Evolutionary conservation across 2,888 invertebrate species (phyloP).

Genomic region (Zygogramma bicolorata): DNA sequence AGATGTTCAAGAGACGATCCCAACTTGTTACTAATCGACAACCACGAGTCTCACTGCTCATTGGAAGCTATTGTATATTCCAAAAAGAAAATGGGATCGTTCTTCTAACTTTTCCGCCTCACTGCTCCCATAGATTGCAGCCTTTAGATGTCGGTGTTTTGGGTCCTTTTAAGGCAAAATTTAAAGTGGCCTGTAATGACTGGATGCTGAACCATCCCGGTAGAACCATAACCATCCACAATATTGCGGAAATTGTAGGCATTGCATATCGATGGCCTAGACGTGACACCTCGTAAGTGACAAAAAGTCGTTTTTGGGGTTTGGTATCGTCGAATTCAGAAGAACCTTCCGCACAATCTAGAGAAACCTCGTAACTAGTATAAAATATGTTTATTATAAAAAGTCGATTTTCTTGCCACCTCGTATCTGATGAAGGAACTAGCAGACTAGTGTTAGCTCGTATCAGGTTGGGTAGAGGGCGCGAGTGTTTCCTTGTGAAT

Average conservation of each 20-base stretch:
- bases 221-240: conserved; percentile 48
- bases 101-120: conserved; percentile 57
- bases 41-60: conserved; percentile 20
- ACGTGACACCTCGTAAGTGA: too few species aligned
- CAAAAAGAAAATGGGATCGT: conserved; percentile 54
- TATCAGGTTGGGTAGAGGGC: too few species aligned
- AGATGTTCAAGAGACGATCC: conserved; percentile 46
- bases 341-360: too few species aligned
- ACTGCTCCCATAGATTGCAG: conserved; percentile 51
- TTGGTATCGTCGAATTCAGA: too few species aligned
- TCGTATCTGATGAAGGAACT: too few species aligned
- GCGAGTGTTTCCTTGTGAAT: too few species aligned
- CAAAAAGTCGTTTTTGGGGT: too few species aligned
- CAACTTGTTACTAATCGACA: conserved; percentile 22
- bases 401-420: too few species aligned
- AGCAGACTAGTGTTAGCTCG: too few species aligned
- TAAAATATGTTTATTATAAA: too few species aligned
- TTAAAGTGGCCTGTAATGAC: conserved; percentile 43
- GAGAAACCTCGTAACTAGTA: too few species aligned
- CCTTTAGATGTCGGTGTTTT: conserved; percentile 41
- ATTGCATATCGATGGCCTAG: too few species aligned
- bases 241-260: conserved; percentile 33
- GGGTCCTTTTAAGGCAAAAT: conserved; percentile 52
- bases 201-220: conserved; percentile 37
- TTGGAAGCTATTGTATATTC: conserved; percentile 45